phyloP scores from a whole-genome alignment of 2,797 vertebrate genomes.

The Linurgus olivaceus region DNA sequence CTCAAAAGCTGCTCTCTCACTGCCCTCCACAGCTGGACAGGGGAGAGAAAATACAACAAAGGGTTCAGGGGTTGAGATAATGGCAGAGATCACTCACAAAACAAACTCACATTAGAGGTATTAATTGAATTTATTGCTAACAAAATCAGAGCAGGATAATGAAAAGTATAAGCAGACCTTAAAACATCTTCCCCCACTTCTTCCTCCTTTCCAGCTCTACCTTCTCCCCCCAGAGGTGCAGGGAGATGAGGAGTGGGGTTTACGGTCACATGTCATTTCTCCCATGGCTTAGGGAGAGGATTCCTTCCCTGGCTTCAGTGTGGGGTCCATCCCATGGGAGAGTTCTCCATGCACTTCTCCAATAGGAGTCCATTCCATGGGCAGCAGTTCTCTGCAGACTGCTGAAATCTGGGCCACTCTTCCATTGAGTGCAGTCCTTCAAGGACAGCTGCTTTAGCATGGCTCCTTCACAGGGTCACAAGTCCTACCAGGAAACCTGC shows the following conservation, averaged over 20 bases:
- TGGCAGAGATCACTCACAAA: background rate
- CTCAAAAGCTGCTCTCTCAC: background rate
- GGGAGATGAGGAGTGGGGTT: background rate
- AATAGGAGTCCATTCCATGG: accelerated
- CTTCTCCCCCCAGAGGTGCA: background rate
- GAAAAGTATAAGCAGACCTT: background rate
- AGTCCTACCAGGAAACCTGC: background rate
- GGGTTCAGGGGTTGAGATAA: background rate
- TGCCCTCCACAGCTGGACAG: background rate
- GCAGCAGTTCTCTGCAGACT: background rate
- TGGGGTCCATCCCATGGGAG: background rate
- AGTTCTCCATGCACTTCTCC: background rate
- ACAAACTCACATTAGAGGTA: background rate
- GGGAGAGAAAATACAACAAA: background rate
- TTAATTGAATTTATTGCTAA: background rate
- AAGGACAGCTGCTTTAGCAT: background rate
- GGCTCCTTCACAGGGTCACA: background rate
- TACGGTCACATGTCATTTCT: accelerated
- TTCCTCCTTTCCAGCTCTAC: background rate
- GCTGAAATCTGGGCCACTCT: background rate
- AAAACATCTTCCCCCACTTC: background rate
- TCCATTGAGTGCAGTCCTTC: background rate
- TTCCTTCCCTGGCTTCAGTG: background rate
- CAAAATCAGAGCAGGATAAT: background rate
- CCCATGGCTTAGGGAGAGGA: background rate